Conservation (phyloP, 2,113 vertebrate genomes). For the Blennius ocellaris region DNA sequence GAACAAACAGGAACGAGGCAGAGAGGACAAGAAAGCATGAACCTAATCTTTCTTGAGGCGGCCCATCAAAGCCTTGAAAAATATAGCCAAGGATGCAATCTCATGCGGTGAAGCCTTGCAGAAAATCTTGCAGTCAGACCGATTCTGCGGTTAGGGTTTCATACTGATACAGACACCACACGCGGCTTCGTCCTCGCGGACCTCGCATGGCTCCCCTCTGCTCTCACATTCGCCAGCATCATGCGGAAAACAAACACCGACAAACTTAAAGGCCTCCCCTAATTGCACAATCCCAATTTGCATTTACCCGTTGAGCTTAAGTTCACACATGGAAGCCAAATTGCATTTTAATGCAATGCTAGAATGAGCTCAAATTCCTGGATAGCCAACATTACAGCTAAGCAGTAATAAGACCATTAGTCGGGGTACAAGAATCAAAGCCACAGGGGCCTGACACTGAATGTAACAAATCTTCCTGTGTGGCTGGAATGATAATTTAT, state of each 20-base stretch:
- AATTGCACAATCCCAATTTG: background rate
- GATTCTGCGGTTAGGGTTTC: conserved; percentile 27
- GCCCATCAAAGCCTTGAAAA: background rate
- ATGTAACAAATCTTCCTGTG: conserved; percentile 22
- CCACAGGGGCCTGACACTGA: conserved; percentile 39
- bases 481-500: conserved; percentile 21
- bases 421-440: conserved; percentile 41
- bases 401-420: conserved; percentile 45
- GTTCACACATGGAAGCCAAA: conserved; percentile 17
- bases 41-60: conserved; percentile 9
- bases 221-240: background rate
- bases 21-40: conserved; percentile 12
- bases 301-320: conserved; percentile 13
- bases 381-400: conserved; percentile 26
- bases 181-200: background rate
- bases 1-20: conserved; percentile 20
- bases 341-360: conserved; percentile 28
- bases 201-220: background rate
- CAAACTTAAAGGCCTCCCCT: background rate
- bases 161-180: conserved; percentile 5
- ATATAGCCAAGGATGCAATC: background rate
- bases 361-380: conserved; percentile 34
- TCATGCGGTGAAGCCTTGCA: conserved; percentile 10
- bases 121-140: background rate
- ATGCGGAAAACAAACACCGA: conserved; percentile 4